These are phyloP conservation scores for Dinomys branickii DNA, from an alignment of 2,113 vertebrate genomes.

Conservation along the genomic window DNA sequence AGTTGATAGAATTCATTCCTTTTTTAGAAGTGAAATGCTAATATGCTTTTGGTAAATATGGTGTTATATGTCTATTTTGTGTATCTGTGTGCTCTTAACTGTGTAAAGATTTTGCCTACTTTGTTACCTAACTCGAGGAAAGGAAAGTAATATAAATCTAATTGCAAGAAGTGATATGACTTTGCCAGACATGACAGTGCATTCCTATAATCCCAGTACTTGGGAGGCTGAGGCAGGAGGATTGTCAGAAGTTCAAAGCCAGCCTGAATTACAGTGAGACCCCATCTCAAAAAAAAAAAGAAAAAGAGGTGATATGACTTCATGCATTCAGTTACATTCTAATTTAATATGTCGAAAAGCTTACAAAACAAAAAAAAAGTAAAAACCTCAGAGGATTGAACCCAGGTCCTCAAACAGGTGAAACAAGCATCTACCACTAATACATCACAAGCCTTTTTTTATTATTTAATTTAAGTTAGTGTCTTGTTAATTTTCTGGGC, in stretches of 20 bases:
- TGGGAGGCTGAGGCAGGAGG: background rate
- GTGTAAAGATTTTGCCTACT: constrained; percentile 52
- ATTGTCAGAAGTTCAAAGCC: background rate
- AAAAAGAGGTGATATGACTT: background rate
- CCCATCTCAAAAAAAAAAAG: background rate
- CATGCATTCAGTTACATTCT: constrained; percentile 34
- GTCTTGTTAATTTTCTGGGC: background rate
- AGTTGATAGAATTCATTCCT: constrained; percentile 33
- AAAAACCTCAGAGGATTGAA: background rate
- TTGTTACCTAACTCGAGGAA: constrained; percentile 46
- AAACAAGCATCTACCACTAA: background rate
- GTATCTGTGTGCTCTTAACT: constrained; percentile 35
- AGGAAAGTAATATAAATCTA: constrained; percentile 31
- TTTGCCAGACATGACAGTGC: background rate
- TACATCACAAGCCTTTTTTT: background rate
- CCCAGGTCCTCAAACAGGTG: background rate
- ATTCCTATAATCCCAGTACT: background rate
- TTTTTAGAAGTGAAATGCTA: constrained; percentile 59
- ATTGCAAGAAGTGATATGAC: constrained; percentile 3
- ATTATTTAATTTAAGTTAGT: background rate
- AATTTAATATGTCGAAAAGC: constrained; percentile 26
- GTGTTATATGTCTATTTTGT: constrained; percentile 37
- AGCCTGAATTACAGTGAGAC: background rate
- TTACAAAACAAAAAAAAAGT: background rate
- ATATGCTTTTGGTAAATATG: constrained; percentile 53